Base-by-base conservation (phyloP, 2,888 invertebrate species). In the Callimorpha dominula region DNA sequence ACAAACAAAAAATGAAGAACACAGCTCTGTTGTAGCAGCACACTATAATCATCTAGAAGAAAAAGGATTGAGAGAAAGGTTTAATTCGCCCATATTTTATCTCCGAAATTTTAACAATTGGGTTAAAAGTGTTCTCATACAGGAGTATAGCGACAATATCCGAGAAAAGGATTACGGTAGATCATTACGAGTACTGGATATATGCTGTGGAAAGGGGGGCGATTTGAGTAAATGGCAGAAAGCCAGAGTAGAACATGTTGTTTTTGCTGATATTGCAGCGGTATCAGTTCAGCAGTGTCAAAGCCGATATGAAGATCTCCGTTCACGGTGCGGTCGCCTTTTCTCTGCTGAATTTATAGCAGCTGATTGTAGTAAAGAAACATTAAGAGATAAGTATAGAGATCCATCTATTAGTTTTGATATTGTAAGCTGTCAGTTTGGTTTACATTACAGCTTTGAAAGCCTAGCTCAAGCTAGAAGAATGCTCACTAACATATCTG, bases 101-200 rank as follows among this genome's bases (percentile, higher is more conserved):
- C 96, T 99, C 96, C 96, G 99, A 81, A 99, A 99, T 93, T 99
- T 99, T 90, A 99, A 99, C 92, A 99, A 99, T 92, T 99, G 99
- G 99, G 97, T 99, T 17, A 99, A 99, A 95, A 98, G 98, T 92
- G 98, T 99, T 96, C 96, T 99, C 0, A 99, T 99, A 85, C 97
- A 98, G 96, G 97, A 98, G 93, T 97, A 97, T 92, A 94, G 97
- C 85, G 97, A 95, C 78, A 97, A 97, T 91, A 96, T 97, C 65
- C 97, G 96, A 86, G 96, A 96, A 80, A 97, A 97, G 85, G 96
- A 96, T 78, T 96, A 97, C 79, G 97, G 97, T n/a, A 96, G 96
- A 71, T 96, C 97, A 0, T 85, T 98, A 50, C 96, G 96, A 74
- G 98, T 99, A 0, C 94, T 99, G 70, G 99, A 99, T 91, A 97